Evolutionary conservation across 2,888 invertebrate genomes (phyloP), one percentile per base, ranked within the genome.

Genomic region (Punctoribates punctum): DNA sequence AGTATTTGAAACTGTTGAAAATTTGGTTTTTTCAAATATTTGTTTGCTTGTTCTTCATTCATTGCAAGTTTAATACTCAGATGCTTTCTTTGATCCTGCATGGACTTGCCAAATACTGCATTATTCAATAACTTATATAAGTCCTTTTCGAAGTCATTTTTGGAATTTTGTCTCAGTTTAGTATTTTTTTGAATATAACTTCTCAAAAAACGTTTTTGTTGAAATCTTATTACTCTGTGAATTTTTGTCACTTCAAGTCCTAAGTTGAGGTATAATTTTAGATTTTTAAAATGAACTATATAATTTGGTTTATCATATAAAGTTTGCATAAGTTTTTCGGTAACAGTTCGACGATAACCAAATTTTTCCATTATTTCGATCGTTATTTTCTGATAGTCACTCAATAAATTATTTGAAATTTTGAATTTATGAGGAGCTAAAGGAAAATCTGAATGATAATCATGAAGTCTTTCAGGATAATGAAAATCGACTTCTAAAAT

Each of bases 51-150:
- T n/a, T 75, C 65, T 13, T 51, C 48, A 60, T 76, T 48, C 6
- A 20, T 65, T 9, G 74, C 77, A n/a, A 83, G 46, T 54, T 77
- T 77, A 1, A 82, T 78, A 77, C 82, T 80, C 23, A 80, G 78
- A 78, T 81, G 77, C 27, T 81, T 81, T 76, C 82, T 77, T 34
- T 82, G 77, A 78, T 83, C 82, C 77, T 82, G 81, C 79, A 83
- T 82, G 27, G 80, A 81, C 78, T 83, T 82, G 11, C 82, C 82
- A 79, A 82, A 84, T 13, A 82, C 80, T 17, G 80, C 67, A 77
- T 83, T 82, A 77, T 82, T 82, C 80, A 82, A 80, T 9, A 83
- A 76, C 77, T 83, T 83, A 73, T 83, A 84, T 73, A 85, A 82
- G 77, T 82, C 81, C 80, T 83, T 83, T 76, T 83, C 81, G 81